Base-by-base conservation (phyloP, 2,888 invertebrate species). In the Lochmaea capreae region DNA sequence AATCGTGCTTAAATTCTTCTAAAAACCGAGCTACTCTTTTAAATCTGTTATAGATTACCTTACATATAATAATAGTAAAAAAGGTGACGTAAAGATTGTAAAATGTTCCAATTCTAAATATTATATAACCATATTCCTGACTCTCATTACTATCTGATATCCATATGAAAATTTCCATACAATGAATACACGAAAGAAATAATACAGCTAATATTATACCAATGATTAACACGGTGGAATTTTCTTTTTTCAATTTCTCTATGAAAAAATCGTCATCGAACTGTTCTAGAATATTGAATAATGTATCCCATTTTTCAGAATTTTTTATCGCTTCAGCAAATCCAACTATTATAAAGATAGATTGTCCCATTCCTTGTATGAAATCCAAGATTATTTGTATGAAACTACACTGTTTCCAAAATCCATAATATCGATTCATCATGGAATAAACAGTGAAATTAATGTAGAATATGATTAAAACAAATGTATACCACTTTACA, bases 21-120 rank as follows among this genome's bases (percentile, higher is more conserved):
- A 61, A n/a, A 42, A 61, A 49, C 10, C 46, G 16, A 11, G 11
- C 10, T 26, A 54, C 6, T 26, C n/a, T n/a, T 33, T 66, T 12
- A 33, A 58, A 39, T 52, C 67, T 57, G 10, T 33, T 54, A 2
- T 16, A 6, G 5, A 67, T n/a, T 5, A 67, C 42, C 16, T 58
- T 52, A 16, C 26, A 39, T 12, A 58, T 22, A 18, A 5, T 54
- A 6, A 61, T 26, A 9, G 46, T 46, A 3, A 49, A 42, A 22
- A 39, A 59, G 3, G 68, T 61, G 0, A 68, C 46, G 43, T 43
- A 49, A 11, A 68, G 12, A 22, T 26, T 68, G 59, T 68, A 68
- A 26, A 26, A 68, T 2, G 68, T 68, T 26, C 43, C 58, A 9
- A 68, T 43, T 61, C 68, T 68, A 11, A 59, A 68, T 46, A 68